Base-by-base conservation (phyloP, 1,140 invertebrate species). In the Drosophila azteca region DNA sequence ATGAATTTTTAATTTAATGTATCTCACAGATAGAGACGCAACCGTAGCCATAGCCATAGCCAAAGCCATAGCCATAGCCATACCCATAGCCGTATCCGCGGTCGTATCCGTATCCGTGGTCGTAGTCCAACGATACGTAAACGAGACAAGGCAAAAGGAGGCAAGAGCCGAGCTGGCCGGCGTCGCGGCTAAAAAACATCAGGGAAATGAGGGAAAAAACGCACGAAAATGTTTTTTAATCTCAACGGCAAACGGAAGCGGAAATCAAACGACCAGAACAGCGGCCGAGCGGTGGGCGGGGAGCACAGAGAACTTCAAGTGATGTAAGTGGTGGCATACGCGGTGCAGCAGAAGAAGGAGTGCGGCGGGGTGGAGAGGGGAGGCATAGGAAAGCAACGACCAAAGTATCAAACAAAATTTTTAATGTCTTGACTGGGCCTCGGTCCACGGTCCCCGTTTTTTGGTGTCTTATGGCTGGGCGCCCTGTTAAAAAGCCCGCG, bases 1-100 rank as follows among this genome's bases (percentile, higher is more conserved):
- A 91, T 91, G 90, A 91, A 91, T 91, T 91, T 91, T 91, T 91
- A 91, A 91, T 91, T 91, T 91, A 90, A 90, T 89, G 84, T 89
- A 80, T 84, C 85, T 84, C 84, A 70, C 84, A 89, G 84, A 83
- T 84, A 89, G 83, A 82, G 76, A 84, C 70, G 63, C 73, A 74
- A 57, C 63, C 63, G 63, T 66, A 43, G 68, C 59, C 69, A 57
- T 35, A 89, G 84, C 79, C 80, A 84, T 72, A 82, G 76, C 80
- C 70, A 60, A 62, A 74, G 59, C 63, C 63, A 58, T 61, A 43
- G 68, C 59, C 69, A 57, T 35, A 89, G 84, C 79, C 80, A 84
- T 72, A 82, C 72, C 80, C 70, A 60, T 65, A 74, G 59, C 63
- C 63, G 63, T 61, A 43, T 58, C 59, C 63, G 55, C 24, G 49